These are phyloP conservation scores for Serripes groenlandicus DNA, from an alignment of 2,888 invertebrate species.

Conservation along the genomic window DNA sequence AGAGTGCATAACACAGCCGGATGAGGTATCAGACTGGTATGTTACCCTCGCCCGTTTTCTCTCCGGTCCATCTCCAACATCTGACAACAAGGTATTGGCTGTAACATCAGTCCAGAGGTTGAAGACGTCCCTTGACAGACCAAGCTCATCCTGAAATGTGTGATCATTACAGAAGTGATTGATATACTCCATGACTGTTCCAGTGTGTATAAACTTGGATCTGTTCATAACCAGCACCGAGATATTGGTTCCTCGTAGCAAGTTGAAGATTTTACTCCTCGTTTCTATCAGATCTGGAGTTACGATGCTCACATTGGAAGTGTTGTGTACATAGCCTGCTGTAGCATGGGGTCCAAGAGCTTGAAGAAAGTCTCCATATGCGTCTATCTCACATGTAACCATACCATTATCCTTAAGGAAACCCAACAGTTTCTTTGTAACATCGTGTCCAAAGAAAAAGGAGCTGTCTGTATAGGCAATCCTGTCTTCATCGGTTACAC, in stretches of 20 bases:
- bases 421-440: constrained; percentile 82
- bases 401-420: constrained; percentile 82
- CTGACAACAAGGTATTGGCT: neutral
- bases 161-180: constrained; percentile 81
- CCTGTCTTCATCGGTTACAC: constrained; percentile 66
- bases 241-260: constrained; percentile 80
- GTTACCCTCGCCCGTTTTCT: constrained; percentile 41
- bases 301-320: constrained; percentile 79
- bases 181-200: constrained; percentile 86
- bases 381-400: constrained; percentile 86
- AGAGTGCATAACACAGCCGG: constrained; percentile 84
- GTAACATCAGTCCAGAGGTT: constrained; percentile 70
- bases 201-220: constrained; percentile 87
- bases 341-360: constrained; percentile 84
- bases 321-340: constrained; percentile 81
- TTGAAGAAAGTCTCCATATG: constrained; percentile 87
- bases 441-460: constrained; percentile 86
- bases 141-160: constrained; percentile 75
- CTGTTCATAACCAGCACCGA: constrained; percentile 84
- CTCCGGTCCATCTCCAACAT: constrained; percentile 19
- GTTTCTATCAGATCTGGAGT: constrained; percentile 77
- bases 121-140: constrained; percentile 78
- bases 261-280: constrained; percentile 80
- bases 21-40: constrained; percentile 35
- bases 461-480: constrained; percentile 87